Evolutionary conservation across 2,888 invertebrate species (phyloP).

Genomic region (Chrysomela aeneicollis): DNA sequence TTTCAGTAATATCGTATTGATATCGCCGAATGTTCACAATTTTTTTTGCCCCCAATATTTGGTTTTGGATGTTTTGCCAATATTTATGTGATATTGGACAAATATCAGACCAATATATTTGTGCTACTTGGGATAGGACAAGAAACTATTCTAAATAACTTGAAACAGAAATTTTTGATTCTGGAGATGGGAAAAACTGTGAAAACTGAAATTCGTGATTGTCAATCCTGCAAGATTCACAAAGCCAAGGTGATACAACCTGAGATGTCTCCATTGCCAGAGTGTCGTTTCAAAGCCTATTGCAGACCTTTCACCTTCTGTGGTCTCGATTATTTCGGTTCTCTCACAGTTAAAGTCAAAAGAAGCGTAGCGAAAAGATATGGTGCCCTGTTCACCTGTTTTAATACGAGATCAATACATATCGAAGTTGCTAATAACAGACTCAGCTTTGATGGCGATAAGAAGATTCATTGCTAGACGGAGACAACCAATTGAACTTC

Average conservation of each 20-base stretch:
- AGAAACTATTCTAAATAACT: background rate
- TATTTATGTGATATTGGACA: too few relatives aligned
- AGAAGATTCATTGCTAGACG: background rate
- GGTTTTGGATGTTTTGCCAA: too few relatives aligned
- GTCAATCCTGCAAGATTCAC: background rate
- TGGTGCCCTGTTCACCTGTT: background rate
- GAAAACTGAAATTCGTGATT: background rate
- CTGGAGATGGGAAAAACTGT: background rate
- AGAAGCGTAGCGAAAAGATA: background rate
- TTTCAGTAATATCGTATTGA: too few relatives aligned
- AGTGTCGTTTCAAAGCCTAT: background rate
- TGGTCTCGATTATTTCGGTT: background rate
- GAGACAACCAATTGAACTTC: background rate
- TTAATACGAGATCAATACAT: slow-evolving; percentile 1
- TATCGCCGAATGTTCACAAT: too few relatives aligned
- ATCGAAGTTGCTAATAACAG: background rate
- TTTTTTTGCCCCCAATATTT: too few relatives aligned
- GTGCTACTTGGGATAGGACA: too few relatives aligned
- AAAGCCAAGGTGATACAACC: background rate
- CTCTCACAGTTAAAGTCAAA: background rate
- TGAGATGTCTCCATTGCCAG: background rate
- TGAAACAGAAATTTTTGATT: slow-evolving; percentile 2
- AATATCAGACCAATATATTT: too few relatives aligned
- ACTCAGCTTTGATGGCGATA: background rate
- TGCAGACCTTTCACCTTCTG: background rate